phyloP scores from a whole-genome alignment of 2,888 invertebrate species.

The Diachrysia chrysitis region DNA sequence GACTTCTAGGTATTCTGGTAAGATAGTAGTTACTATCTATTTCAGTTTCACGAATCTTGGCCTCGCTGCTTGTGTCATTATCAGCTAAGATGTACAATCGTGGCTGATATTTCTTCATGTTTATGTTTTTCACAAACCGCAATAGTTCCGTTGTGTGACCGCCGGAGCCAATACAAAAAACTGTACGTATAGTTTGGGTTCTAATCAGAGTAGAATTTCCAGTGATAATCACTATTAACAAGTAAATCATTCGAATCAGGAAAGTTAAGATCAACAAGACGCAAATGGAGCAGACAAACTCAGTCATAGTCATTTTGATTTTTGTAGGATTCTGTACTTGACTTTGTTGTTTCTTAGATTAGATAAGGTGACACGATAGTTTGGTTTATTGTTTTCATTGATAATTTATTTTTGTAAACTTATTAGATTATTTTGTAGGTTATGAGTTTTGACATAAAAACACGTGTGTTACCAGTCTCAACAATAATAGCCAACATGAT shows the following conservation, averaged over 20 bases:
- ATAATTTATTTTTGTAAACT: conserved; percentile 4
- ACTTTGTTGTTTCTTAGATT: background rate
- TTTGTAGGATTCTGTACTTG: background rate
- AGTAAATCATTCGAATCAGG: conserved; percentile 63
- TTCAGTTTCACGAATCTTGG: conserved; percentile 90
- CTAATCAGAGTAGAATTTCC: conserved; percentile 66
- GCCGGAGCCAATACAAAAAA: conserved; percentile 93
- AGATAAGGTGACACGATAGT: background rate
- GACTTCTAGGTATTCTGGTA: conserved; percentile 93
- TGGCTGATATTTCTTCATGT: conserved; percentile 91
- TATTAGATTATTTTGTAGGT: background rate
- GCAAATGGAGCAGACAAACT: conserved; percentile 11
- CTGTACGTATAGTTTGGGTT: conserved; percentile 77
- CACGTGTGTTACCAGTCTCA: background rate
- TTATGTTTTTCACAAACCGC: conserved; percentile 91
- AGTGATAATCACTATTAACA: conserved; percentile 69
- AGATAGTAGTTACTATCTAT: conserved; percentile 81
- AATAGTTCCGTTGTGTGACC: conserved; percentile 99
- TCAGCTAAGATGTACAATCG: conserved; percentile 94
- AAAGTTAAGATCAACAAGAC: conserved; percentile 43
- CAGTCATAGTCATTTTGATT: conserved; percentile 21
- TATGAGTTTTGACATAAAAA: conserved; percentile 4
- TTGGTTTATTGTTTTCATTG: conserved; percentile 2
- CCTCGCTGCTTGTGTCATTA: conserved; percentile 93
- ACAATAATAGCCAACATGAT: background rate